phyloP scores from a whole-genome alignment of 2,888 invertebrate genomes.

The Oegoconia quadripuncta region DNA sequence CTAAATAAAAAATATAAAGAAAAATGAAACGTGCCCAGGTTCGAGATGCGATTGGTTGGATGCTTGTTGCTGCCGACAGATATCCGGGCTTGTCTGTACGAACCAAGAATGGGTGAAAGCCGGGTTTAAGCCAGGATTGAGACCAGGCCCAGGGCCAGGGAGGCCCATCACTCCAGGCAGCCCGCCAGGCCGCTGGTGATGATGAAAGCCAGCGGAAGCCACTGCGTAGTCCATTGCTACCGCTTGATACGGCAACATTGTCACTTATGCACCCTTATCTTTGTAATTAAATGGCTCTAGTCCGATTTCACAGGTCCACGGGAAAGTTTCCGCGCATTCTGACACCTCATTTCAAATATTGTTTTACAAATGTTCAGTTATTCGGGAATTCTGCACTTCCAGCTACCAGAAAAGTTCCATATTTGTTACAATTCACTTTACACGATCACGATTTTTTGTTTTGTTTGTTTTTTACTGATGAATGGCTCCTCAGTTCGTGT shows the following conservation, averaged over 20 bases:
- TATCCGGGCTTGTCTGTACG: slow-evolving; percentile 92
- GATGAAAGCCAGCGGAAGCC: slow-evolving; percentile 74
- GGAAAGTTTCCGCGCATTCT: slow-evolving; percentile 39
- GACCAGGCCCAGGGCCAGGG: slow-evolving; percentile 69
- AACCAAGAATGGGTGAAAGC: slow-evolving; percentile 97
- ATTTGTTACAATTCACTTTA: background rate
- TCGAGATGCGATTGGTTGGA: slow-evolving; percentile 89
- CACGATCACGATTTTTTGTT: no score
- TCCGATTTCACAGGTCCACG: slow-evolving; percentile 35
- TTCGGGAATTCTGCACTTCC: background rate
- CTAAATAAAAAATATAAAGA: slow-evolving; percentile 69
- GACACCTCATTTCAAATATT: slow-evolving; percentile 42
- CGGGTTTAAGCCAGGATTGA: slow-evolving; percentile 79
- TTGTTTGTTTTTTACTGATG: no score
- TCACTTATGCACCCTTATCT: slow-evolving; percentile 42
- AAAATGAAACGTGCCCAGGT: slow-evolving; percentile 92
- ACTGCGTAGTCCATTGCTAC: slow-evolving; percentile 92
- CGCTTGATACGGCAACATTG: slow-evolving; percentile 92
- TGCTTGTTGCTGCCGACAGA: slow-evolving; percentile 91
- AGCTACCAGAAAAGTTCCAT: background rate
- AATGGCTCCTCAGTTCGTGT: no score
- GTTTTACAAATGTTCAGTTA: background rate
- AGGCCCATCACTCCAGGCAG: slow-evolving; percentile 79
- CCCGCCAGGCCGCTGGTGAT: slow-evolving; percentile 74
- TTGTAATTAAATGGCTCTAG: slow-evolving; percentile 25